phyloP scores from a whole-genome alignment of 1,140 invertebrate species.

The Ceratoteleas bidentatus region DNA sequence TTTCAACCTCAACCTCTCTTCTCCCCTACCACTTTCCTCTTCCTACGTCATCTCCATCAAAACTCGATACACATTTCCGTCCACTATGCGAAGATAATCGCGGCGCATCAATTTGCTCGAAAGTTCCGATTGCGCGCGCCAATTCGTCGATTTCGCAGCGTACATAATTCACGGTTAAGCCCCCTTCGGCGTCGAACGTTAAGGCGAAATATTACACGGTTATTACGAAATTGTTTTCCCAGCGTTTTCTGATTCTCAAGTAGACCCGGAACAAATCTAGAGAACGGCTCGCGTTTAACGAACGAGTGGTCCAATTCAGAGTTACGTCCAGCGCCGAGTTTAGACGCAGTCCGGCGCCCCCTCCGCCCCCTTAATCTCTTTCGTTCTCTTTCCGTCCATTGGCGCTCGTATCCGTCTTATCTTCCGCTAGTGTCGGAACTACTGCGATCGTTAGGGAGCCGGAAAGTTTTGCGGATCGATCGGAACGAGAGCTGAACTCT shows the following conservation, averaged over 20 bases:
- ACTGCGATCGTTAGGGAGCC: constrained; percentile 71
- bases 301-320: constrained; percentile 74
- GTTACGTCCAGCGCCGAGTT: constrained; percentile 72
- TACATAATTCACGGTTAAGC: constrained; percentile 4
- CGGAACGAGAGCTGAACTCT: constrained; percentile 66
- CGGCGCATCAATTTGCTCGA: background rate
- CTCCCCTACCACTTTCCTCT: too few relatives aligned
- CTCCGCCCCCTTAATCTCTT: constrained; percentile 39
- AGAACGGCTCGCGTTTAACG: constrained; percentile 48
- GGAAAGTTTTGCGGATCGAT: constrained; percentile 76
- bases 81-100: too few relatives aligned
- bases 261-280: constrained; percentile 49
- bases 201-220: constrained; percentile 42
- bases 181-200: constrained; percentile 1
- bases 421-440: constrained; percentile 44
- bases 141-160: background rate
- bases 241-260: constrained; percentile 40
- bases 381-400: constrained; percentile 25
- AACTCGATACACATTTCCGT: too few relatives aligned
- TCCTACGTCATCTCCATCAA: too few relatives aligned
- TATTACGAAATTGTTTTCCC: constrained; percentile 46
- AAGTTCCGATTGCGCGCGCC: background rate
- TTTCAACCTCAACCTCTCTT: too few relatives aligned
- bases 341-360: constrained; percentile 68
- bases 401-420: constrained; percentile 51